Conservation (phyloP, 2,113 vertebrate genomes). For the Equus przewalskii region DNA sequence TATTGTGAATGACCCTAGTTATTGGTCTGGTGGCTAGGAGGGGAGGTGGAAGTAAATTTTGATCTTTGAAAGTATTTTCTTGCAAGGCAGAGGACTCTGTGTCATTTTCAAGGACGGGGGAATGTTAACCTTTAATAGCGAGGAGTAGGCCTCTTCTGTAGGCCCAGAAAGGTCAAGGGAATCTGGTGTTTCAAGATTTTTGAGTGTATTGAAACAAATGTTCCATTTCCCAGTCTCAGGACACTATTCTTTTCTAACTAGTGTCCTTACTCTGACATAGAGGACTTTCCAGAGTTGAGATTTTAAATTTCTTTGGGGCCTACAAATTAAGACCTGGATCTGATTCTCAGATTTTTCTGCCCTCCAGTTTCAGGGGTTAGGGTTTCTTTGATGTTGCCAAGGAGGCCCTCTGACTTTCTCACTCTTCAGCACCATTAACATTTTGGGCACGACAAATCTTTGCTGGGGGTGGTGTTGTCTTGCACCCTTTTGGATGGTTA, state of each 20-base stretch:
- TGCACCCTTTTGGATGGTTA: neutral
- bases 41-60: neutral
- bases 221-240: neutral
- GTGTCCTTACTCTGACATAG: neutral
- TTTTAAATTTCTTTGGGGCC: neutral
- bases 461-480: neutral
- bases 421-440: neutral
- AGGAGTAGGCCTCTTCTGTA: neutral
- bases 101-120: neutral
- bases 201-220: neutral
- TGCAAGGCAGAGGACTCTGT: neutral
- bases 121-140: neutral
- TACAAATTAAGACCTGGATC: neutral
- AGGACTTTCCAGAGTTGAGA: neutral
- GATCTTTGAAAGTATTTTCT: neutral
- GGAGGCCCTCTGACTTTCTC: neutral
- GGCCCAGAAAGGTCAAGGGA: neutral
- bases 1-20: neutral
- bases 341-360: neutral
- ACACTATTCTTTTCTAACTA: neutral
- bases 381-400: neutral
- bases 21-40: neutral
- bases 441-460: neutral
- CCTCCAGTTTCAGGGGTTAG: neutral
- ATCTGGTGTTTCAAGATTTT: neutral